These are phyloP conservation scores for Panopea generosa DNA, from an alignment of 2,888 invertebrate species.

Conservation along the genomic window DNA sequence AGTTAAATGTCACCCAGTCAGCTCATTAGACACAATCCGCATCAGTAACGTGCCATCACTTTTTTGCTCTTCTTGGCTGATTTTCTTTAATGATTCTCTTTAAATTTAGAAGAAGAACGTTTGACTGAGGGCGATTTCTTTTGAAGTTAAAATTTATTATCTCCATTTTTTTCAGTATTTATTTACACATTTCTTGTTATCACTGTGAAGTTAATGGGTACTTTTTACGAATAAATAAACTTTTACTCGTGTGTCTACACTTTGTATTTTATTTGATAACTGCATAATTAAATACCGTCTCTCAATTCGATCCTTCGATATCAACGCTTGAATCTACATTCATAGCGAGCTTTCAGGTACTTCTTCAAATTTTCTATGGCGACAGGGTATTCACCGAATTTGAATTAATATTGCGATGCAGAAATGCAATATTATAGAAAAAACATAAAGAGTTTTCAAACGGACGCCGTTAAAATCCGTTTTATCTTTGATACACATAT, in stretches of 20 bases:
- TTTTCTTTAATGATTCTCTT: constrained; percentile 1
- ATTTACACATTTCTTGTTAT: constrained; percentile 18
- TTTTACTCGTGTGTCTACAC: neutral
- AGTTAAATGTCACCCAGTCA: no score
- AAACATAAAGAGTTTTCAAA: constrained; percentile 9
- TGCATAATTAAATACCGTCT: neutral
- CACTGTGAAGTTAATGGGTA: neutral
- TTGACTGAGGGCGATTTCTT: no score
- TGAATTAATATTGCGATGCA: constrained; percentile 20
- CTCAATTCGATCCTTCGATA: no score
- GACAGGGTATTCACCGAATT: neutral
- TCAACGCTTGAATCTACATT: no score
- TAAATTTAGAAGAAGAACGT: neutral
- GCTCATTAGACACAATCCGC: no score
- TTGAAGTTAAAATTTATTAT: constrained; percentile 6
- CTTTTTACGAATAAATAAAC: neutral
- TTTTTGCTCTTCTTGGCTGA: neutral
- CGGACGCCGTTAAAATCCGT: constrained; percentile 13
- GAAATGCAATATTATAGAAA: constrained; percentile 11
- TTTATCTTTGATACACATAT: neutral
- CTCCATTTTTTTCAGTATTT: constrained; percentile 1
- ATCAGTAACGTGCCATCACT: no score
- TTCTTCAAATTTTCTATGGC: no score
- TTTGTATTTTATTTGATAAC: constrained; percentile 1
- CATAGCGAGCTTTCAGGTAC: no score